These are phyloP conservation scores for Diarsia rubi DNA, from an alignment of 2,888 invertebrate genomes.

Conservation along the genomic window DNA sequence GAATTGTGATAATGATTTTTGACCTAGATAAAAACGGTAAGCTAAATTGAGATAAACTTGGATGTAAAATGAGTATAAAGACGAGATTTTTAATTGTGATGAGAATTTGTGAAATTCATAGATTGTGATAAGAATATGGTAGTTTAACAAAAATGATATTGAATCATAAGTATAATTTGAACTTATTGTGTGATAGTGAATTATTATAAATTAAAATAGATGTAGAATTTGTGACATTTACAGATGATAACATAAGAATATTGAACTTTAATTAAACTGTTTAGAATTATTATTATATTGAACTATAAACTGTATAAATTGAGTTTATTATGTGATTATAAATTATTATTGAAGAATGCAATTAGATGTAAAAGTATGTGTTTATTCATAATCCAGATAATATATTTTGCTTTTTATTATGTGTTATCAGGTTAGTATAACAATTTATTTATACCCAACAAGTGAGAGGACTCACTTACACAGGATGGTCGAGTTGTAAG, in stretches of 20 bases:
- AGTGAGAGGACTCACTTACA: conserved; percentile 4
- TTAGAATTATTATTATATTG: no score
- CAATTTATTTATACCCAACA: background rate
- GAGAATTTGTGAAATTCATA: background rate
- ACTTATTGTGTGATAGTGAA: no score
- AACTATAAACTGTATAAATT: background rate
- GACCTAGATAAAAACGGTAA: background rate
- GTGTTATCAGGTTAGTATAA: background rate
- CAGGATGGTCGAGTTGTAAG: conserved; percentile 12
- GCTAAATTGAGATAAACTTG: background rate
- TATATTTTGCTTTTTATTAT: background rate
- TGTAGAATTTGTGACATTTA: no score
- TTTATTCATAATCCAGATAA: background rate
- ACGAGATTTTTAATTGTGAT: background rate
- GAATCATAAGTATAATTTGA: no score
- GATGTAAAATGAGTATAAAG: background rate
- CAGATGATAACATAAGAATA: no score
- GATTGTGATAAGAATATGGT: no score
- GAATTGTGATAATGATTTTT: background rate
- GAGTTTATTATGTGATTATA: background rate
- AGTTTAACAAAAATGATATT: no score
- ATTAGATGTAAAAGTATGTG: background rate
- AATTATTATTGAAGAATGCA: background rate
- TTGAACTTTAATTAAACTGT: no score
- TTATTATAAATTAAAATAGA: no score